A percentile compares a stretch with the other conserved stretches of the same genome.
Evolutionary conservation across 2,888 invertebrate genomes (phyloP).

Genomic region (Lepetodrilus schrolli): DNA sequence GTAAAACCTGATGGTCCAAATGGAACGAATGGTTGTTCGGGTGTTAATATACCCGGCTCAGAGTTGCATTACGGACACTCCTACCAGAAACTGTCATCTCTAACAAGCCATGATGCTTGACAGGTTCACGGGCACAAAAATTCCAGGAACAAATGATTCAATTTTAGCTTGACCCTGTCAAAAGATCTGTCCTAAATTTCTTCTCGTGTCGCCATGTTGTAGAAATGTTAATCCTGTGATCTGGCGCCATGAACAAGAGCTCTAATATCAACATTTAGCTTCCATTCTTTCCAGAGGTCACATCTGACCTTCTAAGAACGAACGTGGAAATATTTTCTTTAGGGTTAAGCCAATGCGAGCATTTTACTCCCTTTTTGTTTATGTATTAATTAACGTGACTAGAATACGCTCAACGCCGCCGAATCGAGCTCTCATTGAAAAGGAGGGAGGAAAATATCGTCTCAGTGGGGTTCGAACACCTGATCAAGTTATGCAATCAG

Average conservation of each 20-base stretch:
- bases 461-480: constrained; percentile 8
- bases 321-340: constrained; percentile 18
- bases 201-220: background rate
- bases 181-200: constrained; percentile 13
- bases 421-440: background rate
- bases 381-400: constrained; percentile 19
- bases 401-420: background rate
- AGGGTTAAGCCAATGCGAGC: constrained; percentile 9
- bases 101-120: background rate
- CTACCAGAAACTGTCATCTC: background rate
- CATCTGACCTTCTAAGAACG: constrained; percentile 5
- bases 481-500: constrained; percentile 19
- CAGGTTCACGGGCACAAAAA: background rate
- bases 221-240: constrained; percentile 14
- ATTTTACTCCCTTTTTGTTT: constrained; percentile 12
- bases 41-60: constrained; percentile 25
- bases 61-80: constrained; percentile 15
- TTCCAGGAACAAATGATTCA: background rate
- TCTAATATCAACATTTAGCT: constrained; percentile 2
- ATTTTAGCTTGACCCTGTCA: constrained; percentile 24
- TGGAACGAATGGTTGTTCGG: background rate
- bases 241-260: constrained; percentile 6
- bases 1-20: constrained; percentile 3
- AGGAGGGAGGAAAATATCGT: constrained; percentile 9
- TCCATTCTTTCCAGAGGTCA: constrained; percentile 6